These are phyloP conservation scores for Cnemophilus loriae DNA, from an alignment of 2,113 vertebrate species.

Conservation along the genomic window DNA sequence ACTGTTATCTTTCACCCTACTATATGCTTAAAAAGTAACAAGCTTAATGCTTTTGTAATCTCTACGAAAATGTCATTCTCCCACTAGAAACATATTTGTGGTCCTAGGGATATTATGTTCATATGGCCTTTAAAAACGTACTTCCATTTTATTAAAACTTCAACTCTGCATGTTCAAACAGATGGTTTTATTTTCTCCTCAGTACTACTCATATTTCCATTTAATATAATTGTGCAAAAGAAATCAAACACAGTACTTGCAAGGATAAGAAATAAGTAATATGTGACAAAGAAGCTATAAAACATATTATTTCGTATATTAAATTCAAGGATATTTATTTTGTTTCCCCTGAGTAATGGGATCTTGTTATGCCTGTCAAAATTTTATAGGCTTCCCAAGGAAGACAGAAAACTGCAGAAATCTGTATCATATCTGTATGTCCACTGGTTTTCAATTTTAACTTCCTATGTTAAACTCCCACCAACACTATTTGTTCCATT, in stretches of 20 bases:
- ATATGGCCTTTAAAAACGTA: conserved; percentile 4
- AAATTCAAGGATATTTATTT: conserved; percentile 40
- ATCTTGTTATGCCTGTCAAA: conserved; percentile 22
- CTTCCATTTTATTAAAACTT: conserved; percentile 33
- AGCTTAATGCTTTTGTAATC: conserved; percentile 24
- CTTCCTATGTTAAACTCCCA: not conserved
- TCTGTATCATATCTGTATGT: not conserved
- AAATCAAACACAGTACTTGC: conserved; percentile 25
- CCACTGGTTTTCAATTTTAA: not conserved
- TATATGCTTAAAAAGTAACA: conserved; percentile 22
- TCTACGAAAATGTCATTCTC: not conserved
- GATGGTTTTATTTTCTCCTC: conserved; percentile 35
- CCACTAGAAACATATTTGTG: not conserved
- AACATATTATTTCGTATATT: conserved; percentile 45
- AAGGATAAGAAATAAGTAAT: conserved; percentile 33
- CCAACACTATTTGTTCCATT: not conserved
- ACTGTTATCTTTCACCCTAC: conserved; percentile 16
- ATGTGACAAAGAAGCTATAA: conserved; percentile 43
- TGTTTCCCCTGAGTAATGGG: not conserved
- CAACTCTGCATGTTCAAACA: not conserved
- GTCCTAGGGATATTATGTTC: not conserved
- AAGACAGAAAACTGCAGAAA: conserved; percentile 14
- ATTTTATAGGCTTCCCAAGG: not conserved
- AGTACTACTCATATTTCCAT: not conserved
- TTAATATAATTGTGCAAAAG: conserved; percentile 28